These are phyloP conservation scores for Abramis brama DNA, from an alignment of 2,113 vertebrate genomes.

Conservation along the genomic window DNA sequence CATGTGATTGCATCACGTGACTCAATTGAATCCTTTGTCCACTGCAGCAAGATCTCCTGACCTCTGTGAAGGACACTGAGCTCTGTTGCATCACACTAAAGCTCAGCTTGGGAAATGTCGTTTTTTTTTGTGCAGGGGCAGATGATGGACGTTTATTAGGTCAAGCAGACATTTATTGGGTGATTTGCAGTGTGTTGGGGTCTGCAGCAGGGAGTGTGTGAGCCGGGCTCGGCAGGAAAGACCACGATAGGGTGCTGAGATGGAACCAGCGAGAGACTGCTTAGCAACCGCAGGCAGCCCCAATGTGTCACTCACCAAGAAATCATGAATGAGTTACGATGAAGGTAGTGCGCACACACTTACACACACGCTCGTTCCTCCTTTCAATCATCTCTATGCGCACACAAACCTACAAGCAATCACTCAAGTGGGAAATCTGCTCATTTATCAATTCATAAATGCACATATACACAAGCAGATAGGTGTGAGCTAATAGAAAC, in stretches of 20 bases:
- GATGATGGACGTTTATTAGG: conserved; percentile 56
- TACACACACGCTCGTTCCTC: not conserved
- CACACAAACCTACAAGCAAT: conserved; percentile 1
- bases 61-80: conserved; percentile 52
- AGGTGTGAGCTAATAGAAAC: not conserved
- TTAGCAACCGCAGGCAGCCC: conserved; percentile 39
- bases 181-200: conserved; percentile 48
- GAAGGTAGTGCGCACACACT: conserved; percentile 20
- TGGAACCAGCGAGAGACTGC: conserved; percentile 49
- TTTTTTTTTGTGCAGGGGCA: conserved; percentile 42
- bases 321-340: conserved; percentile 50
- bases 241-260: conserved; percentile 32
- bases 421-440: conserved; percentile 9
- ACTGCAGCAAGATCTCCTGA: conserved; percentile 32
- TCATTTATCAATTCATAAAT: not conserved
- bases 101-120: conserved; percentile 14
- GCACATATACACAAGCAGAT: not conserved
- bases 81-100: conserved; percentile 18
- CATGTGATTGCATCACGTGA: conserved; percentile 29
- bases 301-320: conserved; percentile 50
- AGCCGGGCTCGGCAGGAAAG: conserved; percentile 40
- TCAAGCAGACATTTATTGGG: conserved; percentile 56
- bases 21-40: conserved; percentile 20
- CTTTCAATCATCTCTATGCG: not conserved
- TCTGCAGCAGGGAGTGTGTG: conserved; percentile 34